Evolutionary conservation across 2,888 invertebrate genomes (phyloP).

Genomic region (Augiades crinisus): DNA sequence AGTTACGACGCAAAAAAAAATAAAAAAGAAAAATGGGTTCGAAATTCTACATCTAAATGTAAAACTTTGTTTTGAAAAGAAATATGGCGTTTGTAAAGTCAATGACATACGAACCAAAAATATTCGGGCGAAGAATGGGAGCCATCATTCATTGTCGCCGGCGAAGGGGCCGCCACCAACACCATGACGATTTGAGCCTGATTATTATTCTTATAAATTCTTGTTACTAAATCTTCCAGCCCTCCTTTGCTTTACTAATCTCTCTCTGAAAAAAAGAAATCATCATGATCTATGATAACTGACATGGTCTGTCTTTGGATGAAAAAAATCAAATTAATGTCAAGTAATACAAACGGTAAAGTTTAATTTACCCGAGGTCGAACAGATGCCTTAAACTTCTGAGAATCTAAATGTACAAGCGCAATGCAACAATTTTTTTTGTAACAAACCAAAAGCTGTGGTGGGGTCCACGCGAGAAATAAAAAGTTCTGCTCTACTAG

Average conservation of each 20-base stretch:
- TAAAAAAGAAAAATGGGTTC: conserved; percentile 14
- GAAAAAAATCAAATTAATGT: too few species aligned
- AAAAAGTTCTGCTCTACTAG: too few species aligned
- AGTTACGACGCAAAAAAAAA: conserved; percentile 19
- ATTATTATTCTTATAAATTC: conserved; percentile 20
- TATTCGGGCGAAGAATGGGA: conserved; percentile 51
- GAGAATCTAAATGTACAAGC: too few species aligned
- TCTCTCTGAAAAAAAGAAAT: background rate
- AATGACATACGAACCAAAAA: conserved; percentile 50
- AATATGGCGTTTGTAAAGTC: conserved; percentile 40
- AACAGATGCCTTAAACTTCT: too few species aligned
- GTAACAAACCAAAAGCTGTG: too few species aligned
- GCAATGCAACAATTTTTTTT: too few species aligned
- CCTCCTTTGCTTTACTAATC: background rate
- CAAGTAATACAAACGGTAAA: too few species aligned
- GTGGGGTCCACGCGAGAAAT: too few species aligned
- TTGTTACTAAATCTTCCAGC: background rate
- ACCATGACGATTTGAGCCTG: conserved; percentile 11
- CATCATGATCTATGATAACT: background rate
- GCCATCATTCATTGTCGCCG: conserved; percentile 53
- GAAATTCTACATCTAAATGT: conserved; percentile 10
- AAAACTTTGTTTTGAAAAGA: conserved; percentile 27
- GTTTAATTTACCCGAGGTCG: too few species aligned
- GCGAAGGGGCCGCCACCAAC: conserved; percentile 31
- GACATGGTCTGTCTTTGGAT: background rate